These are phyloP conservation scores for Oplegnathus fasciatus DNA, from an alignment of 2,113 vertebrate genomes.

Conservation along the genomic window DNA sequence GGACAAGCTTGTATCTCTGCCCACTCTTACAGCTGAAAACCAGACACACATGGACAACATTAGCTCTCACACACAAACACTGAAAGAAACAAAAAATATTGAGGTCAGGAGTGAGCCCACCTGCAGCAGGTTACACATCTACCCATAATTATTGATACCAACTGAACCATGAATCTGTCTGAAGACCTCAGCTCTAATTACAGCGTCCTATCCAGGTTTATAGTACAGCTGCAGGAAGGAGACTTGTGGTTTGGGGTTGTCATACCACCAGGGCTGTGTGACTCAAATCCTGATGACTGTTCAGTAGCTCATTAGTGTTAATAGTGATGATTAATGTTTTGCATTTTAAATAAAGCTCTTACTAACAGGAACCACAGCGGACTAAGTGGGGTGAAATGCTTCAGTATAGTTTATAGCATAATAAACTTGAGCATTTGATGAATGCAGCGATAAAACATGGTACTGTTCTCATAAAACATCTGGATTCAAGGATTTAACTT, in stretches of 20 bases:
- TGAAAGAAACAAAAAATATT: background rate
- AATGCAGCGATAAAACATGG: background rate
- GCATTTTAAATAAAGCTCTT: background rate
- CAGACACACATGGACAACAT: conserved; percentile 25
- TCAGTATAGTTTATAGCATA: background rate
- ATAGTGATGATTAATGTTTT: background rate
- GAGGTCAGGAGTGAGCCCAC: background rate
- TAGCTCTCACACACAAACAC: conserved; percentile 1
- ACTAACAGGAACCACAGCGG: background rate
- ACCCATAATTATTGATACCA: background rate
- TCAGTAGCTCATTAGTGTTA: background rate
- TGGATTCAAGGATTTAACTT: background rate
- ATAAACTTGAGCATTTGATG: background rate
- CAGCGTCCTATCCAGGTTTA: background rate
- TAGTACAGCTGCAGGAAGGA: conserved; percentile 12
- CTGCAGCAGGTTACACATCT: background rate
- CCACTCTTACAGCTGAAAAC: conserved; percentile 24
- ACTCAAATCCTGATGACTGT: background rate
- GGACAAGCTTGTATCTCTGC: conserved; percentile 27
- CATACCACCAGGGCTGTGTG: background rate
- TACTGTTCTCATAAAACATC: background rate
- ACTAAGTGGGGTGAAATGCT: background rate
- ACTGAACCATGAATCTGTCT: background rate
- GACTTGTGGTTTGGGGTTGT: background rate
- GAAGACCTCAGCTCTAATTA: no score